Percentiles rank a stretch among this genome's conserved stretches.
phyloP scores from a whole-genome alignment of 2,888 invertebrate species.

The Ormyrus labotus region DNA sequence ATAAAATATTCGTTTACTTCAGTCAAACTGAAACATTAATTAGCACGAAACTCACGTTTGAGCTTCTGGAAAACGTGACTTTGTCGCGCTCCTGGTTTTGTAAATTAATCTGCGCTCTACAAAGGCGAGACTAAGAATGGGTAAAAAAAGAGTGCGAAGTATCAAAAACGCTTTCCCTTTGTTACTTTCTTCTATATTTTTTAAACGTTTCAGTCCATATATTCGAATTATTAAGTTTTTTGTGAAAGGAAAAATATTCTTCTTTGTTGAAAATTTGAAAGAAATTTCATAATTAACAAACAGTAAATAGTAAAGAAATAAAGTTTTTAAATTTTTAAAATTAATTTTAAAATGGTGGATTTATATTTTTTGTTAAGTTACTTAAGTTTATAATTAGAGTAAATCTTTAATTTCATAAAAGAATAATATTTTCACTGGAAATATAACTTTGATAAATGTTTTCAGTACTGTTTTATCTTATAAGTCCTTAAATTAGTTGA shows the following conservation, averaged over 20 bases:
- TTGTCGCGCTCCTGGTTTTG: slow-evolving; percentile 4
- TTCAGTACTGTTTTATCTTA: too few relatives aligned
- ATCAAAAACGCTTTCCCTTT: slow-evolving; percentile 7
- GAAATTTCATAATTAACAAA: neutral
- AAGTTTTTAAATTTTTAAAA: neutral
- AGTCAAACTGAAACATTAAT: slow-evolving; percentile 20
- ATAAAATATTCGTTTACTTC: slow-evolving; percentile 1
- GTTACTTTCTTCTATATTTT: slow-evolving; percentile 8
- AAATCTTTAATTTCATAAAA: too few relatives aligned
- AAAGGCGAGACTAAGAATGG: neutral
- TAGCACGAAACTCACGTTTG: neutral
- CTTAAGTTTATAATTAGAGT: too few relatives aligned
- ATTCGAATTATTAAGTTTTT: neutral
- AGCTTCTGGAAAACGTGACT: slow-evolving; percentile 15
- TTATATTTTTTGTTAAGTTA: too few relatives aligned
- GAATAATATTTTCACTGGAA: too few relatives aligned
- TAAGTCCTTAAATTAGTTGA: too few relatives aligned
- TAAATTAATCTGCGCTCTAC: slow-evolving; percentile 33
- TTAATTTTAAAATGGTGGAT: too few relatives aligned
- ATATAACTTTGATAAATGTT: too few relatives aligned
- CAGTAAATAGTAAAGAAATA: neutral
- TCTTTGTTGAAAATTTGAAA: too few relatives aligned
- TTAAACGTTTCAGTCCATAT: neutral
- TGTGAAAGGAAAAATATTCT: too few relatives aligned
- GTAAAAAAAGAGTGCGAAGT: neutral